A percentile compares a stretch with the other conserved stretches of the same genome.
These are phyloP conservation scores for Sigmodon hispidus DNA, from an alignment of 2,113 vertebrate genomes.

Conservation along the genomic window DNA sequence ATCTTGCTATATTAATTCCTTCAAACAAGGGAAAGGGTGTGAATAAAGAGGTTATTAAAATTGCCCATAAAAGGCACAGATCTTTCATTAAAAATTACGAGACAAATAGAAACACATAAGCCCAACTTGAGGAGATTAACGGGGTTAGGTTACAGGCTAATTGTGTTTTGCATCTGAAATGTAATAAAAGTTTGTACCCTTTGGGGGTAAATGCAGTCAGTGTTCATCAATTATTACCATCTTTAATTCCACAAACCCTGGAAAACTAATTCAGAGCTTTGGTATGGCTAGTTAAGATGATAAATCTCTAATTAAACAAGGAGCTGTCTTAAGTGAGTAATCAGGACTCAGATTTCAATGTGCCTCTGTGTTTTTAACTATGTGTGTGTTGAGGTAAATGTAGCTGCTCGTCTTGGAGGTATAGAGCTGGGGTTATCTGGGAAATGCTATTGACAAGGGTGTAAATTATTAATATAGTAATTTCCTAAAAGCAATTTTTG, in stretches of 20 bases:
- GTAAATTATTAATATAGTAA: constrained; percentile 72
- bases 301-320: constrained; percentile 85
- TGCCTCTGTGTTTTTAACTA: constrained; percentile 67
- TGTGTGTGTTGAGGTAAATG: constrained; percentile 57
- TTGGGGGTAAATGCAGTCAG: constrained; percentile 62
- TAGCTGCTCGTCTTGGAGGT: constrained; percentile 52
- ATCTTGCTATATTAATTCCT: constrained; percentile 63
- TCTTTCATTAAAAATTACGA: constrained; percentile 77
- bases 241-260: constrained; percentile 81
- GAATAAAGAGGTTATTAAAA: constrained; percentile 75
- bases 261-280: constrained; percentile 81
- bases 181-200: constrained; percentile 70
- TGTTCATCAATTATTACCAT: constrained; percentile 84
- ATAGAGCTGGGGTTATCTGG: constrained; percentile 62
- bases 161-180: constrained; percentile 76
- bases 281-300: constrained; percentile 80
- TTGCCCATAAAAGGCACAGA: constrained; percentile 72
- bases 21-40: constrained; percentile 68
- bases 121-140: constrained; percentile 74
- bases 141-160: constrained; percentile 77
- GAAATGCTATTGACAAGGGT: constrained; percentile 68
- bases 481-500: constrained; percentile 78
- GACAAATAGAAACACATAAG: constrained; percentile 72
- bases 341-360: constrained; percentile 69
- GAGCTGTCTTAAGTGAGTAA: constrained; percentile 79